These are phyloP conservation scores for Hypselothyrea guttata DNA, from an alignment of 2,888 invertebrate species.

Conservation along the genomic window DNA sequence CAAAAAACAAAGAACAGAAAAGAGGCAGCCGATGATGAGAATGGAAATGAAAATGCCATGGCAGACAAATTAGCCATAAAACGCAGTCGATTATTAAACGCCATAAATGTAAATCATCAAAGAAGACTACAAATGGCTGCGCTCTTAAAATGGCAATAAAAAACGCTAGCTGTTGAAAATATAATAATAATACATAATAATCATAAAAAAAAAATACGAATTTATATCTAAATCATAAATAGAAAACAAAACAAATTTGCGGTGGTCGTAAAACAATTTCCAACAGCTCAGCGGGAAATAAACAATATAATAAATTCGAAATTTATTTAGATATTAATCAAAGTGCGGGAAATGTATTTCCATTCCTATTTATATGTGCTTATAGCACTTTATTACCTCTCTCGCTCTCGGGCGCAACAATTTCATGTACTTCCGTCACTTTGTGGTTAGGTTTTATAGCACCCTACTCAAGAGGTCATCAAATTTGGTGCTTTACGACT, in stretches of 20 bases:
- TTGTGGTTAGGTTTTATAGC: constrained; percentile 9
- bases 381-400: no score
- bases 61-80: constrained; percentile 60
- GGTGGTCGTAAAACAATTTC: constrained; percentile 20
- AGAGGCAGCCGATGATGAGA: constrained; percentile 4
- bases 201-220: constrained; percentile 8
- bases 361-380: background rate
- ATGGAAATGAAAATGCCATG: constrained; percentile 11
- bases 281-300: no score
- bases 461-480: constrained; percentile 25
- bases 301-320: background rate
- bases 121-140: constrained; percentile 25
- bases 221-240: constrained; percentile 20
- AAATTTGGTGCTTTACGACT: constrained; percentile 43
- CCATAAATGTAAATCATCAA: constrained; percentile 65
- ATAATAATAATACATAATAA: constrained; percentile 26
- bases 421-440: constrained; percentile 29
- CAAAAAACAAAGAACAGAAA: background rate
- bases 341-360: constrained; percentile 12
- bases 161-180: constrained; percentile 38
- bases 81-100: constrained; percentile 68
- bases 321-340: constrained; percentile 13
- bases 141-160: constrained; percentile 45
- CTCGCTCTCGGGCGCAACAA: no score
- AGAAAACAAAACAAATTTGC: constrained; percentile 32